Base-by-base conservation (phyloP, 1,140 invertebrate species). In the Monomorium pharaonis region DNA sequence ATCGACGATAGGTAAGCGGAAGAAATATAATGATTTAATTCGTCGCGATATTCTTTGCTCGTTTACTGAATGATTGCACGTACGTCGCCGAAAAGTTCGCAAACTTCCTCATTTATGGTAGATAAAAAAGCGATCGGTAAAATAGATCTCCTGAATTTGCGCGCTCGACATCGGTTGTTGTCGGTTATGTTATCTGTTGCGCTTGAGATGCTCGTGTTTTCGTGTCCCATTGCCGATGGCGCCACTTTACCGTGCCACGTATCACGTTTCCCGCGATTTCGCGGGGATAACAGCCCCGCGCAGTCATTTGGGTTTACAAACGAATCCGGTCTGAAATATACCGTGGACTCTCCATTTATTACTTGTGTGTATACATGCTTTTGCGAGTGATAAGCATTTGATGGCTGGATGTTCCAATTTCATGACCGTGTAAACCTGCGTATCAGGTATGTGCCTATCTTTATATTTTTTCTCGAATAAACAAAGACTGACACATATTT, bases 71-170 rank as follows among this genome's bases (percentile, higher is more conserved):
- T n/a, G n/a, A n/a, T n/a, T n/a, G n/a, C n/a, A n/a, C n/a, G 10
- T 76, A 7, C 10, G 21, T 12, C 10, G 0, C 10, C n/a, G 75
- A 63, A 3, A 51, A 78, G 16, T 33, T 49, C 0, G 75, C 0
- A 2, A 47, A 24, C 44, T 56, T 30, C 9, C 24, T 56, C 9
- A 44, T 44, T 44, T 72, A 4, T 30, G 5, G 51, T 72, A 21
- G 24, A 9, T 81, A 70, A 51, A 42, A 37, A 33, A 42, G 2
- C 9, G 12, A 6, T 70, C 44, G 63, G 16, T 81, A 81, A 81
- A 78, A 56, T 2, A 70, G 65, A n/a, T 70, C 16, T 14, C 24
- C 12, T 4, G 3, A 51, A 0, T 33, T 3, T 7, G 5, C 42
- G 37, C 30, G 21, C n/a, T n/a, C 30, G 4, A 42, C 18, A n/a